These are phyloP conservation scores for Osmerus mordax DNA, from an alignment of 2,113 vertebrate genomes.

Conservation along the genomic window DNA sequence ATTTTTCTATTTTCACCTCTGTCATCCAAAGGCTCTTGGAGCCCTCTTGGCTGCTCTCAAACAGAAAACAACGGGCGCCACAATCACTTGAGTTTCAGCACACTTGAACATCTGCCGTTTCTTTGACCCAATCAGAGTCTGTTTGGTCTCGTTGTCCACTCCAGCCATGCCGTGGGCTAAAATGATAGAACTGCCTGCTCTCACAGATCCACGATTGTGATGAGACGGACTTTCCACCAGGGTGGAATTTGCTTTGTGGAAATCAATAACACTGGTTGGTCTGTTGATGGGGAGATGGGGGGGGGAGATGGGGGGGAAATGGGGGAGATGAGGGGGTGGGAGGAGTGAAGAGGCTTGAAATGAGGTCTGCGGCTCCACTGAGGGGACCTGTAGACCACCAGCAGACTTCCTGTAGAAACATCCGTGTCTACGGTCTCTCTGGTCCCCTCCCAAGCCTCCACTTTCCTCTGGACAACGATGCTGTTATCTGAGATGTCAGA, in stretches of 20 bases:
- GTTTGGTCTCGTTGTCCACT: slow-evolving; percentile 37
- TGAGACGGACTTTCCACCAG: slow-evolving; percentile 33
- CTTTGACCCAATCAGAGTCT: slow-evolving; percentile 49
- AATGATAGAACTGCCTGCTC: slow-evolving; percentile 46
- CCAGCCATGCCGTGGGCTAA: slow-evolving; percentile 63
- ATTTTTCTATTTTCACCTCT: slow-evolving; percentile 7
- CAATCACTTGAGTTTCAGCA: slow-evolving; percentile 19
- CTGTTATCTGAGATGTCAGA: no score
- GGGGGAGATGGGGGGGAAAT: background rate
- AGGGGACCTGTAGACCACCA: slow-evolving; percentile 31
- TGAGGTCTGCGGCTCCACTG: slow-evolving; percentile 7
- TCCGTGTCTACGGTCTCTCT: background rate
- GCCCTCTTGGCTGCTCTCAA: slow-evolving; percentile 26
- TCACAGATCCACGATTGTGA: slow-evolving; percentile 27
- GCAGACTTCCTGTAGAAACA: no score
- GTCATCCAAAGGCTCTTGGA: slow-evolving; percentile 22
- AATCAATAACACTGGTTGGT: slow-evolving; percentile 48
- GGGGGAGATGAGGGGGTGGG: background rate
- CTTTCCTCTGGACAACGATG: no score
- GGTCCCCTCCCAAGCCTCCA: background rate
- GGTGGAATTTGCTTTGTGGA: slow-evolving; percentile 33
- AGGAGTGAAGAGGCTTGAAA: background rate
- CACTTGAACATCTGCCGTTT: slow-evolving; percentile 53
- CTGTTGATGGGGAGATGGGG: slow-evolving; percentile 34
- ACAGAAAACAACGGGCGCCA: slow-evolving; percentile 50